Conservation (phyloP, 2,797 vertebrate genomes). For the Labroides dimidiatus region DNA sequence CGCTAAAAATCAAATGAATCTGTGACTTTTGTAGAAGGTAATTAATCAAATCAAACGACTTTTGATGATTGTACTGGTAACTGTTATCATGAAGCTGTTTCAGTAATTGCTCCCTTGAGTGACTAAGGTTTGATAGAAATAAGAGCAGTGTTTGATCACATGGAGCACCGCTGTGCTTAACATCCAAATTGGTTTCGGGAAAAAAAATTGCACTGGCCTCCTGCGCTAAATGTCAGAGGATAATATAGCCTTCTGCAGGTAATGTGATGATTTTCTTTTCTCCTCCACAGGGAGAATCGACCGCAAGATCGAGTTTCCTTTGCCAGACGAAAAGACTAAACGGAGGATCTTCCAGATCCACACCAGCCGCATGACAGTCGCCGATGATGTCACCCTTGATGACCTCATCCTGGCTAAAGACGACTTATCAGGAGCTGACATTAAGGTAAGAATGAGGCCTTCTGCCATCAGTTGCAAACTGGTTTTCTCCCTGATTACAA, state of each 20-base stretch:
- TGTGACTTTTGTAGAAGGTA: neutral
- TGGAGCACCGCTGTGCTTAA: neutral
- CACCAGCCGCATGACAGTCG: conserved; percentile 96
- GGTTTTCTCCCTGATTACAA: neutral
- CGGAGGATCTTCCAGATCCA: conserved; percentile 98
- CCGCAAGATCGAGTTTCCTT: conserved; percentile 96
- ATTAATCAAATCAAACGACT: neutral
- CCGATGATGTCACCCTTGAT: conserved; percentile 93
- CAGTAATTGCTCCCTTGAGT: neutral
- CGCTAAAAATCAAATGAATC: neutral
- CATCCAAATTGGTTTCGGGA: neutral
- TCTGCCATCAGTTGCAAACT: neutral
- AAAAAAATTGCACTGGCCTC: no score
- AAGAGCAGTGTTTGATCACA: no score
- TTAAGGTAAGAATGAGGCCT: conserved; percentile 85
- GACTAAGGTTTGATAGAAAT: no score
- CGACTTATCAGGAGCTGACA: conserved; percentile 97
- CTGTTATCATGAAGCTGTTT: neutral
- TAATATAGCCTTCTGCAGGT: no score
- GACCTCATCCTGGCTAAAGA: conserved; percentile 98
- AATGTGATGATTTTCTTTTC: neutral
- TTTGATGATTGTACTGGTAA: neutral
- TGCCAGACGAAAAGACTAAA: conserved; percentile 98
- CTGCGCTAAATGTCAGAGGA: neutral
- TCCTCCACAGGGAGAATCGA: conserved; percentile 90